Conservation (phyloP, 53 echinoderm and acorn worm genomes). For the Patiria pectinifera region DNA sequence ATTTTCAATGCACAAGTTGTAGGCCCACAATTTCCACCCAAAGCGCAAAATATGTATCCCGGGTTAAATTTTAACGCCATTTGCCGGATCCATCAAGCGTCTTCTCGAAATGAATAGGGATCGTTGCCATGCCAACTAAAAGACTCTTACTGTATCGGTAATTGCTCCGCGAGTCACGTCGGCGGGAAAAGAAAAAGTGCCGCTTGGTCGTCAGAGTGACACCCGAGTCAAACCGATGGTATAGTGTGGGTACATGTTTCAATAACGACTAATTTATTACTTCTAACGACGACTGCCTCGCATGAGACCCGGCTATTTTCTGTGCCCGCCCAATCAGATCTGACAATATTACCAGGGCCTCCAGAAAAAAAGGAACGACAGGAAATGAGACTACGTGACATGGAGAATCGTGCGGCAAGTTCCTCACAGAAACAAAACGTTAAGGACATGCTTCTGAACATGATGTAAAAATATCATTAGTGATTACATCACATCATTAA, state of each 20-base stretch:
- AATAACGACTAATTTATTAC: background rate
- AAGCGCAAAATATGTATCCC: background rate
- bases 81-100: background rate
- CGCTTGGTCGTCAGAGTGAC: background rate
- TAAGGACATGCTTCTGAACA: no score
- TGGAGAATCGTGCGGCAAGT: no score
- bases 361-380: no score
- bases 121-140: slow-evolving; percentile 22
- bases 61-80: slow-evolving; percentile 16
- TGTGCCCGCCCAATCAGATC: background rate
- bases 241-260: background rate
- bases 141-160: background rate
- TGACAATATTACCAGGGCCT: background rate
- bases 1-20: no score
- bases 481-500: no score
- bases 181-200: background rate
- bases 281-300: background rate
- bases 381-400: no score
- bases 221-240: background rate
- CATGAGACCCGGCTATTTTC: background rate
- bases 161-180: background rate
- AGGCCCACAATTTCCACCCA: background rate
- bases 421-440: no score
- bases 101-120: background rate
- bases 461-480: no score